phyloP scores from a whole-genome alignment of 2,888 invertebrate genomes.

The Chalcosyrphus nemorum region DNA sequence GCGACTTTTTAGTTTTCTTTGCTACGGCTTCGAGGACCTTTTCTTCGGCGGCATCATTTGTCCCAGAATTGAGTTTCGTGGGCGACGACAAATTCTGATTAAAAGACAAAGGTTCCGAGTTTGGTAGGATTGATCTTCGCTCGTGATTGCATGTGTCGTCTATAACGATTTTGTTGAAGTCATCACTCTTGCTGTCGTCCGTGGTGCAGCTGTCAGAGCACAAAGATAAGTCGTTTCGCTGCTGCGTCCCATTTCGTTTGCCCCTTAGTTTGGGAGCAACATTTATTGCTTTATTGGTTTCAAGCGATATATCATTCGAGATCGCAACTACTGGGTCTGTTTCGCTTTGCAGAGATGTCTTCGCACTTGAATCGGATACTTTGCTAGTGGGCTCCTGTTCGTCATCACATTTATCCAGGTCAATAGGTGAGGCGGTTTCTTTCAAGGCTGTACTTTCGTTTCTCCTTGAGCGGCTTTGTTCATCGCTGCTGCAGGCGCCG shows the following conservation, averaged over 20 bases:
- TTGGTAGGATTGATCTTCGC: slow-evolving; percentile 8
- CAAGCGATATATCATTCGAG: slow-evolving; percentile 18
- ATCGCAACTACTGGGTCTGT: background rate
- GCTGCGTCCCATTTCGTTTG: slow-evolving; percentile 76
- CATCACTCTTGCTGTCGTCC: slow-evolving; percentile 59
- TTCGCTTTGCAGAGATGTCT: slow-evolving; percentile 49
- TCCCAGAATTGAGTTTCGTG: slow-evolving; percentile 28
- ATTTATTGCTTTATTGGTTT: slow-evolving; percentile 77
- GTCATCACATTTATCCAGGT: slow-evolving; percentile 49
- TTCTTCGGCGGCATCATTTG: slow-evolving; percentile 75
- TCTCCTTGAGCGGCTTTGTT: slow-evolving; percentile 3
- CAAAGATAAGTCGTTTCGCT: slow-evolving; percentile 33
- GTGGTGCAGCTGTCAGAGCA: slow-evolving; percentile 59
- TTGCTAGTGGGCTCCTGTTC: slow-evolving; percentile 22
- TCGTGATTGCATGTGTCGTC: slow-evolving; percentile 39
- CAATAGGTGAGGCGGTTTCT: background rate
- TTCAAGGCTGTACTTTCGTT: background rate
- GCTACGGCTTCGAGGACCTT: slow-evolving; percentile 80
- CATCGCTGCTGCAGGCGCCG: slow-evolving; percentile 36
- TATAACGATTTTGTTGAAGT: slow-evolving; percentile 43
- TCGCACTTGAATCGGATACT: slow-evolving; percentile 22
- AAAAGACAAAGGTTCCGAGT: slow-evolving; percentile 5
- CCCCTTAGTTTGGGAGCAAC: slow-evolving; percentile 79
- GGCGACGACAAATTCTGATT: slow-evolving; percentile 15
- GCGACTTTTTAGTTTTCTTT: slow-evolving; percentile 81